Evolutionary conservation across 2,888 invertebrate species (phyloP).

Genomic region (Nomada ferruginata): DNA sequence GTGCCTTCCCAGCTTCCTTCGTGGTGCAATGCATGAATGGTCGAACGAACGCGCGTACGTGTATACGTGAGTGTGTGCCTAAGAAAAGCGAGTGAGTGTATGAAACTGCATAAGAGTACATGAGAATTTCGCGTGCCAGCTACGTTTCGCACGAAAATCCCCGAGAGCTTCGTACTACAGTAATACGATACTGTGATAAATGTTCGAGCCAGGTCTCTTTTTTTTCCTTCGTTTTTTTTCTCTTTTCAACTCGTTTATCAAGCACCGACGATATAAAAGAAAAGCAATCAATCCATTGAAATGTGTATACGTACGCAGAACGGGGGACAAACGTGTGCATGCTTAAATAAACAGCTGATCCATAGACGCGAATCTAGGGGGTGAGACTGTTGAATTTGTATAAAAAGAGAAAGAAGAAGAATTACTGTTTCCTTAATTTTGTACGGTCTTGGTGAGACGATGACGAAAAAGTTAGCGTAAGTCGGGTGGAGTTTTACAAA

Average conservation of each 20-base stretch:
- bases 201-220: constrained; percentile 60
- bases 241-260: constrained; percentile 32
- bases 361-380: constrained; percentile 37
- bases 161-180: constrained; percentile 71
- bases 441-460: constrained; percentile 26
- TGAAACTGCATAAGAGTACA: not conserved
- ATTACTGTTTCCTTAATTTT: constrained; percentile 43
- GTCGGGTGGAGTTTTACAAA: constrained; percentile 41
- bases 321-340: constrained; percentile 18
- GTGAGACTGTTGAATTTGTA: constrained; percentile 20
- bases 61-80: constrained; percentile 35
- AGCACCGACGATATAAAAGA: constrained; percentile 42
- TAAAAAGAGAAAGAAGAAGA: constrained; percentile 1
- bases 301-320: constrained; percentile 32
- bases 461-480: constrained; percentile 32
- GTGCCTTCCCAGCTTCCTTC: constrained; percentile 78
- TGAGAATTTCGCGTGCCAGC: constrained; percentile 57
- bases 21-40: constrained; percentile 68
- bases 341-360: constrained; percentile 28
- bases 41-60: constrained; percentile 28
- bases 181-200: constrained; percentile 75
- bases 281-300: constrained; percentile 44
- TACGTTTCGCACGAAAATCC: constrained; percentile 60
- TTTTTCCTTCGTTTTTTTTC: constrained; percentile 45
- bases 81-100: constrained; percentile 24